A percentile compares a stretch with the other conserved stretches of the same genome.
Conservation (phyloP, 2,888 invertebrate genomes). For the Sminthurinus aureus region DNA sequence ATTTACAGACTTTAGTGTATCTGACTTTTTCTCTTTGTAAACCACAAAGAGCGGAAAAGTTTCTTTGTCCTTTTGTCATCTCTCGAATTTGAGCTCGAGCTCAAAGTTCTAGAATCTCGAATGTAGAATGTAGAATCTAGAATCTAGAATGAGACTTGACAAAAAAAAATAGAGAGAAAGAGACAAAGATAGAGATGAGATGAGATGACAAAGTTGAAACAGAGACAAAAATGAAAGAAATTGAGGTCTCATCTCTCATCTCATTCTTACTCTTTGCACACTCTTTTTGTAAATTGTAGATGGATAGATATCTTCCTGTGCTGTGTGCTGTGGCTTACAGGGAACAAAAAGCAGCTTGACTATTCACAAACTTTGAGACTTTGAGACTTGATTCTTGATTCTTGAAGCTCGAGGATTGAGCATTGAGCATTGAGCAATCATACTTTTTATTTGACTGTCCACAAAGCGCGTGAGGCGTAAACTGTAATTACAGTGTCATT, state of each 20-base stretch:
- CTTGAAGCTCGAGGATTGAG: neutral
- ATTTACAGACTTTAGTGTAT: too few relatives aligned
- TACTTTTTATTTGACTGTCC: conserved; percentile 21
- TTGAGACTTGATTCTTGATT: neutral
- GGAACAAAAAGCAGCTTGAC: neutral
- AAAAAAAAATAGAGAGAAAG: too few relatives aligned
- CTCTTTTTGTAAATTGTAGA: neutral
- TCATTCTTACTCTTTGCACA: neutral
- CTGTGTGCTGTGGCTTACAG: neutral
- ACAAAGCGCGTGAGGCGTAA: conserved; percentile 5
- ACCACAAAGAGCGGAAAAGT: conserved; percentile 16
- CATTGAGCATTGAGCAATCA: neutral
- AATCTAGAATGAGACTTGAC: too few relatives aligned
- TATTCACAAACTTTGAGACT: neutral
- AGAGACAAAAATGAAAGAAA: neutral
- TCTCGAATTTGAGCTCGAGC: too few relatives aligned
- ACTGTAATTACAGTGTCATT: conserved; percentile 10
- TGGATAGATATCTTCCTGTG: too few relatives aligned
- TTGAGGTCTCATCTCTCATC: neutral
- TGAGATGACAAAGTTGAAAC: conserved; percentile 8
- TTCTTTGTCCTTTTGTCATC: conserved; percentile 35
- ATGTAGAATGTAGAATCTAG: too few relatives aligned
- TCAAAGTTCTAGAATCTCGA: too few relatives aligned
- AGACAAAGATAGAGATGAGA: too few relatives aligned
- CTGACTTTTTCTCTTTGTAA: neutral